phyloP scores from a whole-genome alignment of 1,140 invertebrate genomes.

The Drosophila bocki region DNA sequence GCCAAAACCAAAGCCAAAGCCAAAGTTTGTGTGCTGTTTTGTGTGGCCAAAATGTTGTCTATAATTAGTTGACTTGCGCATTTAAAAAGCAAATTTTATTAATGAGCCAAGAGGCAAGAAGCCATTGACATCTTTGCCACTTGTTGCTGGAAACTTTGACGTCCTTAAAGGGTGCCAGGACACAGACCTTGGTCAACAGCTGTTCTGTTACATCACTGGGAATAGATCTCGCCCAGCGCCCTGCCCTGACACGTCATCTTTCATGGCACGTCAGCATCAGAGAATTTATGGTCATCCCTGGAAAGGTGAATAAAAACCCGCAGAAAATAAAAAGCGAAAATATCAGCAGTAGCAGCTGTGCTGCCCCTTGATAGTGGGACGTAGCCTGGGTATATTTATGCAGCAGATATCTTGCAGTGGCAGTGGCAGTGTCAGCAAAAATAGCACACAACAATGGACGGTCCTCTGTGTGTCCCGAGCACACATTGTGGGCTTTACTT shows the following conservation, averaged over 20 bases:
- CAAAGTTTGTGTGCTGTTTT: slow-evolving; percentile 14
- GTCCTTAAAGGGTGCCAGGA: neutral
- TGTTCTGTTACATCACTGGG: slow-evolving; percentile 43
- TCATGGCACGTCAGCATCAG: slow-evolving; percentile 57
- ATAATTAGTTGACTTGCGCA: slow-evolving; percentile 65
- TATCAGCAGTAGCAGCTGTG: slow-evolving; percentile 9
- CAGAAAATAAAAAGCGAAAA: slow-evolving; percentile 18
- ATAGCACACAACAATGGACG: slow-evolving; percentile 26
- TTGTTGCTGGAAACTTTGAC: slow-evolving; percentile 55
- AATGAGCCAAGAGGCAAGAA: slow-evolving; percentile 29
- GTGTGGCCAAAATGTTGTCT: slow-evolving; percentile 53
- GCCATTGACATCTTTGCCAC: slow-evolving; percentile 27
- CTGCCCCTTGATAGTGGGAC: slow-evolving; percentile 9
- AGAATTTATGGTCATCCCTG: slow-evolving; percentile 61
- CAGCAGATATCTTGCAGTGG: slow-evolving; percentile 35
- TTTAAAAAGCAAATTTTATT: slow-evolving; percentile 62
- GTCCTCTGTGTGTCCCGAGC: slow-evolving; percentile 8
- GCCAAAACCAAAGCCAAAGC: slow-evolving; percentile 5
- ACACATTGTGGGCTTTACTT: slow-evolving; percentile 31
- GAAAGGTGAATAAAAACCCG: slow-evolving; percentile 44
- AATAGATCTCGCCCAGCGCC: neutral
- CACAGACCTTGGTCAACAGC: slow-evolving; percentile 37
- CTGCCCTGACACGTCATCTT: slow-evolving; percentile 60
- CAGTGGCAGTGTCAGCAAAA: slow-evolving; percentile 15
- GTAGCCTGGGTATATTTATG: slow-evolving; percentile 28